phyloP scores from a whole-genome alignment of 2,113 vertebrate species.

The Menura novaehollandiae region DNA sequence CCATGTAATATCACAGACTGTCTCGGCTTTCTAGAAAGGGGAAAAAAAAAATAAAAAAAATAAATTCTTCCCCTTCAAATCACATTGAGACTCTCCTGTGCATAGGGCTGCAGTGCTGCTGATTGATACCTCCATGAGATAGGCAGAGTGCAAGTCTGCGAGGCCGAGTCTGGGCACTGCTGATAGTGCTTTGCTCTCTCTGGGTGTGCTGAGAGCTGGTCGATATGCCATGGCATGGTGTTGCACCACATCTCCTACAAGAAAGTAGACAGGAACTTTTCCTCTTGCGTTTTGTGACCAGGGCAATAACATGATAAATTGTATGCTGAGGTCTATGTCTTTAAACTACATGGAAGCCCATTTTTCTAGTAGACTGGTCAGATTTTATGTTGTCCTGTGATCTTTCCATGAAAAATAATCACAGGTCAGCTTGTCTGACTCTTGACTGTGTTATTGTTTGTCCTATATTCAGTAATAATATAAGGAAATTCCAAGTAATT shows the following conservation, averaged over 20 bases:
- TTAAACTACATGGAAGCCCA: background rate
- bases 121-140: accelerated
- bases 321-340: background rate
- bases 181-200: background rate
- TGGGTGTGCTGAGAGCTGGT: background rate
- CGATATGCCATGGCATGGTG: accelerated
- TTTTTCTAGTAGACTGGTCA: background rate
- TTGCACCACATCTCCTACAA: accelerated
- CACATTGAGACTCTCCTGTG: background rate
- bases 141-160: accelerated
- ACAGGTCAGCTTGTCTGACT: conserved; percentile 25
- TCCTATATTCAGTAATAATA: conserved; percentile 36
- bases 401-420: conserved; percentile 40
- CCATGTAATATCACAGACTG: background rate
- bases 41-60: too few species aligned
- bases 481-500: conserved; percentile 56
- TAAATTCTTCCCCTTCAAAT: background rate
- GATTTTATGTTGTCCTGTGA: background rate
- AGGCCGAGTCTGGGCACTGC: background rate
- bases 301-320: background rate
- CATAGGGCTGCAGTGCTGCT: background rate
- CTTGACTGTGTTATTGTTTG: conserved; percentile 38
- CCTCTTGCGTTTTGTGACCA: background rate
- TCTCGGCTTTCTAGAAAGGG: background rate
- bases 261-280: background rate